Percentiles rank a stretch among this genome's conserved stretches.
phyloP scores from a whole-genome alignment of 2,888 invertebrate genomes.

The Gasteruption jaculator region DNA sequence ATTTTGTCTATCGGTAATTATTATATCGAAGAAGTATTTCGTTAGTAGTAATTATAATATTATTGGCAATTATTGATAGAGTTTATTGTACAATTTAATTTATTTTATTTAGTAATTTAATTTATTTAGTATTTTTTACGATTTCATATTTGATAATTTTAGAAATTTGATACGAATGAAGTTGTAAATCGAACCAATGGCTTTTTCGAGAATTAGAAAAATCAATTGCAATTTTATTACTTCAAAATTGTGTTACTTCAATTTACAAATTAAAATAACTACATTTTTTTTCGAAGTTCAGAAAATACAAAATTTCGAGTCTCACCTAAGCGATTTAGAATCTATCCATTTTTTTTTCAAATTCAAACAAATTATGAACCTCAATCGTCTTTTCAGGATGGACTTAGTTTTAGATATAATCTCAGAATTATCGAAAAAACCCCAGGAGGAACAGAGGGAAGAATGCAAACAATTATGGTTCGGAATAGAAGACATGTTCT shows the following conservation, averaged over 20 bases:
- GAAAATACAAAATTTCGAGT: too few species aligned
- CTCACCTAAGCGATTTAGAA: too few species aligned
- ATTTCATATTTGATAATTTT: too few species aligned
- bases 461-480: constrained; percentile 40
- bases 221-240: constrained; percentile 5
- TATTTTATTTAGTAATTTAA: background rate
- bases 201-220: background rate
- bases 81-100: constrained; percentile 2
- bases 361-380: too few species aligned
- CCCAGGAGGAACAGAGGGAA: constrained; percentile 29
- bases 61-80: background rate
- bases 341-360: too few species aligned
- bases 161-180: constrained; percentile 2
- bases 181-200: background rate
- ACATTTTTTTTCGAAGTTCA: too few species aligned
- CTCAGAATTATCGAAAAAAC: constrained; percentile 35
- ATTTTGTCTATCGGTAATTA: constrained; percentile 43
- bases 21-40: constrained; percentile 8
- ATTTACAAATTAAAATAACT: background rate
- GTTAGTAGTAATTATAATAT: background rate
- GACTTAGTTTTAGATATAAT: constrained; percentile 44
- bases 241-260: background rate
- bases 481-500: constrained; percentile 48
- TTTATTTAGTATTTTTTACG: too few species aligned
- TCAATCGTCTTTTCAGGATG: constrained; percentile 32